phyloP scores from a whole-genome alignment of 2,888 invertebrate genomes.

The Gnatocerus cornutus region DNA sequence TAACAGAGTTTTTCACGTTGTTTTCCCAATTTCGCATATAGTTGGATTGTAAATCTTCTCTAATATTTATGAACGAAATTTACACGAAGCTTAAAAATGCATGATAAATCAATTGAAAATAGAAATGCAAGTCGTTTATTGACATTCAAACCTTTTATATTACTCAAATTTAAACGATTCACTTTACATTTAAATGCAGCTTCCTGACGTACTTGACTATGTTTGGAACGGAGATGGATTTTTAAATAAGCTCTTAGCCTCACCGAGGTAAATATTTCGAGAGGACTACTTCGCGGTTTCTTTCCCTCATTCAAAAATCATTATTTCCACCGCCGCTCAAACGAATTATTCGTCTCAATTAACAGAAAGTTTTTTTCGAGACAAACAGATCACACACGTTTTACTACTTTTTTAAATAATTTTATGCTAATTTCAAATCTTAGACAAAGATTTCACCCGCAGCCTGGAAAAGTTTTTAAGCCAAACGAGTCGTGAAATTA shows the following conservation, averaged over 20 bases:
- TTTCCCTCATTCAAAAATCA: conserved; percentile 50
- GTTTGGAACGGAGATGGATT: conserved; percentile 68
- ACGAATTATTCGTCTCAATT: conserved; percentile 43
- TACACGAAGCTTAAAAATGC: conserved; percentile 54
- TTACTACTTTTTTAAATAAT: conserved; percentile 24
- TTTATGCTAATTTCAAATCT: conserved; percentile 50
- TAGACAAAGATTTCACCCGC: conserved; percentile 46
- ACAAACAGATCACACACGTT: conserved; percentile 19
- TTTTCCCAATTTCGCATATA: conserved; percentile 19
- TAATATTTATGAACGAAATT: conserved; percentile 51
- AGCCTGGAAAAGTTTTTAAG: conserved; percentile 50
- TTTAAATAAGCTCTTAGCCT: conserved; percentile 67
- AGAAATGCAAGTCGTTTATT: conserved; percentile 60
- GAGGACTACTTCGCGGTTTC: conserved; percentile 59
- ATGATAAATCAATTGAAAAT: conserved; percentile 60
- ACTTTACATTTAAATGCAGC: conserved; percentile 68
- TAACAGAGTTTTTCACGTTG: conserved; percentile 18
- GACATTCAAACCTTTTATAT: conserved; percentile 64
- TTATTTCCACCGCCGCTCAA: conserved; percentile 46
- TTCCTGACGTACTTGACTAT: conserved; percentile 65
- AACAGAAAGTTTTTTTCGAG: conserved; percentile 5
- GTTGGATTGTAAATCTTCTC: conserved; percentile 1
- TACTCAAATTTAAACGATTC: conserved; percentile 67
- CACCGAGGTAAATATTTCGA: conserved; percentile 62
- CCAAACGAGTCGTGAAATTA: conserved; percentile 51